Percentiles rank a stretch among this genome's conserved stretches.
These are phyloP conservation scores for Gonatopus flavifemur DNA, from an alignment of 1,140 invertebrate genomes.

Conservation along the genomic window DNA sequence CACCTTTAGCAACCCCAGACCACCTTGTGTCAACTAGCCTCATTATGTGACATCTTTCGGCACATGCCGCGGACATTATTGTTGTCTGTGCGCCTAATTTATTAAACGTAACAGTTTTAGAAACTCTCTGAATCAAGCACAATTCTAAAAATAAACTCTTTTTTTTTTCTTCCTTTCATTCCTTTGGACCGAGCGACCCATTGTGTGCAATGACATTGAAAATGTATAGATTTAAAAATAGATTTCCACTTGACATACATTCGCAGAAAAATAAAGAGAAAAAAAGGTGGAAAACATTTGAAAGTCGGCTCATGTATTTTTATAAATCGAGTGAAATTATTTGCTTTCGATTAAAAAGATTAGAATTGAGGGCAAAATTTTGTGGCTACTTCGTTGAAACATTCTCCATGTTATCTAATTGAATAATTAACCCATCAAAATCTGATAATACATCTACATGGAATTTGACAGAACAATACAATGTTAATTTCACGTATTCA, in stretches of 20 bases:
- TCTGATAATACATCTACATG: too few species aligned
- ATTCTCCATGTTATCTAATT: too few species aligned
- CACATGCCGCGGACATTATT: conserved; percentile 90
- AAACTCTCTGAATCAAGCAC: conserved; percentile 1
- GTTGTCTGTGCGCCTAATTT: conserved; percentile 83
- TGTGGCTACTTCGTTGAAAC: too few species aligned
- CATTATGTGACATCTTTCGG: conserved; percentile 95
- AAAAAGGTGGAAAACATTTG: too few species aligned
- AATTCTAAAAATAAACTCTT: conserved; percentile 26
- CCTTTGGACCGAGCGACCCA: neutral
- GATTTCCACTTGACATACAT: neutral
- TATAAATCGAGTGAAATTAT: too few species aligned
- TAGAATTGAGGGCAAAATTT: too few species aligned
- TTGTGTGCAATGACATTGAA: conserved; percentile 15
- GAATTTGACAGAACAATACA: too few species aligned
- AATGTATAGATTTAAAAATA: conserved; percentile 28
- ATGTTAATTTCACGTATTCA: neutral
- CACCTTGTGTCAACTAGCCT: conserved; percentile 91
- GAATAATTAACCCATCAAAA: too few species aligned
- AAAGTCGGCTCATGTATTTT: too few species aligned
- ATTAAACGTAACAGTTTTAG: conserved; percentile 7
- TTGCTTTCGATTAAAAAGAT: too few species aligned
- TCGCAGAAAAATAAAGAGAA: conserved; percentile 9
- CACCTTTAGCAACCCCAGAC: conserved; percentile 93
- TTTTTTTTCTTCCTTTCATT: conserved; percentile 6